Percentiles rank a stretch among this genome's conserved stretches.
Conservation (phyloP, 2,797 vertebrate species). For the Gambusia yucatana region DNA sequence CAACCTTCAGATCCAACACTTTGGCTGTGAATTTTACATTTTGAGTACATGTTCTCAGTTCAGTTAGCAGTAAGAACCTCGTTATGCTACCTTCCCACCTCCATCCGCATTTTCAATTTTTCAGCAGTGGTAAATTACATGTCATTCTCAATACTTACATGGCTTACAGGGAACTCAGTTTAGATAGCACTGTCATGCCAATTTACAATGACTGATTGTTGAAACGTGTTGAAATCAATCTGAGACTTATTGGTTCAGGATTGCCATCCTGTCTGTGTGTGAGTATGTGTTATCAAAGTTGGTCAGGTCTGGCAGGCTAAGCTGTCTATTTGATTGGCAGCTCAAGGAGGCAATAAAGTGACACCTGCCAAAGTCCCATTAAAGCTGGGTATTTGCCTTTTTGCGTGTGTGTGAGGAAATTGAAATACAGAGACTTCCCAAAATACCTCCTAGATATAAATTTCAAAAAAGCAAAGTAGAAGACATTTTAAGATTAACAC, state of each 20-base stretch:
- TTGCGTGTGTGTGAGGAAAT: conserved; percentile 17
- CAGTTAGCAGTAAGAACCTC: not conserved
- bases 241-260: conserved; percentile 16
- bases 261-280: not conserved
- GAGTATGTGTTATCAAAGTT: conserved; percentile 22
- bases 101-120: not conserved
- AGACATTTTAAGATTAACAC: conserved; percentile 65
- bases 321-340: conserved; percentile 71
- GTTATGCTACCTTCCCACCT: not conserved
- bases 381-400: conserved; percentile 29
- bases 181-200: not conserved
- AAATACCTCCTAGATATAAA: conserved; percentile 46
- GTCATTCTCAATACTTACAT: conserved; percentile 3
- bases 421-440: conserved; percentile 53
- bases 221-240: conserved; percentile 7
- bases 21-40: not conserved
- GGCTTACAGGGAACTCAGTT: conserved; percentile 1
- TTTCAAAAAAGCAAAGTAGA: conserved; percentile 37
- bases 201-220: not conserved
- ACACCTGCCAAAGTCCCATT: conserved; percentile 72
- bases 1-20: not conserved
- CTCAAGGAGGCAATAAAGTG: conserved; percentile 66
- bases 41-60: conserved; percentile 6
- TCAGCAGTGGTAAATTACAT: conserved; percentile 7
- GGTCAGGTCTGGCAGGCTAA: conserved; percentile 51